Evolutionary conservation across 2,888 invertebrate genomes (phyloP).

Genomic region (Protophormia terraenovae): DNA sequence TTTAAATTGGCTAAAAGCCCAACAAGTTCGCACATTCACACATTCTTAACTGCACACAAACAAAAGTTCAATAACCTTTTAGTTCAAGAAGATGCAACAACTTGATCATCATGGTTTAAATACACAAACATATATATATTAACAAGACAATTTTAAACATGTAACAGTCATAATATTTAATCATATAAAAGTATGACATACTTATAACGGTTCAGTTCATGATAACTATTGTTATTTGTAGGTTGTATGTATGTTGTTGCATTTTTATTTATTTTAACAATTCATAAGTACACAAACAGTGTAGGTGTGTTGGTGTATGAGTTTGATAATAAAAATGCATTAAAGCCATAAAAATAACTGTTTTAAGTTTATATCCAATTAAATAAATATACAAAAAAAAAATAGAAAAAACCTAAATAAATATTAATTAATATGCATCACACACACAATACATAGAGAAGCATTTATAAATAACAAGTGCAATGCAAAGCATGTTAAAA

Average conservation of each 20-base stretch:
- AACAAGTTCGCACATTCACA: not conserved
- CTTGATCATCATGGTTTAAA: not conserved
- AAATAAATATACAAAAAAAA: not conserved
- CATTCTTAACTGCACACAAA: not conserved
- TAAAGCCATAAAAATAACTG: constrained; percentile 7
- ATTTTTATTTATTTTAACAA: not conserved
- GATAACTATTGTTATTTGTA: not conserved
- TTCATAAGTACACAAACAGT: not conserved
- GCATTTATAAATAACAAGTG: not conserved
- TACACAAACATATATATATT: not conserved
- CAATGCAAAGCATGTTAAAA: not conserved
- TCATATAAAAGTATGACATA: constrained; percentile 44
- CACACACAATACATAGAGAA: not conserved
- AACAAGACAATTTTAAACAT: not conserved
- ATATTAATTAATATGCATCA: constrained; percentile 30
- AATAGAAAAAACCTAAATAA: constrained; percentile 15
- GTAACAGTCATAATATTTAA: not conserved
- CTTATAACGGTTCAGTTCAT: constrained; percentile 58
- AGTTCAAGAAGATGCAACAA: constrained; percentile 38
- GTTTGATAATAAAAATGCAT: not conserved
- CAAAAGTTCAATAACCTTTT: constrained; percentile 37
- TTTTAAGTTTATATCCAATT: not conserved
- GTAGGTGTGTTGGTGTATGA: not conserved
- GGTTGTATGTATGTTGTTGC: not conserved
- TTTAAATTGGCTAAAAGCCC: not conserved